Evolutionary conservation across 2,888 invertebrate genomes (phyloP).

Genomic region (Tribolium freemani): DNA sequence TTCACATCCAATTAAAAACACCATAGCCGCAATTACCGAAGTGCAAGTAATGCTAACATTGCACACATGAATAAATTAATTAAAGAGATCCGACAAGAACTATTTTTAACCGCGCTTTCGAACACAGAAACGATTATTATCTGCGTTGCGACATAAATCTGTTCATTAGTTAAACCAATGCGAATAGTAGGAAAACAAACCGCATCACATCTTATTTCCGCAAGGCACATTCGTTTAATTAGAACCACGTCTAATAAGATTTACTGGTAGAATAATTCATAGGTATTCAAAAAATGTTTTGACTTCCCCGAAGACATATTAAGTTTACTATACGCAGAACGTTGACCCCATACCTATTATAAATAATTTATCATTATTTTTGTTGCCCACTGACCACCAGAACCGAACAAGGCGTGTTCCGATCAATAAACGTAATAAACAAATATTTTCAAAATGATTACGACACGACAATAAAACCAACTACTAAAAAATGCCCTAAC

Average conservation of each 20-base stretch:
- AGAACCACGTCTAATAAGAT: slow-evolving; percentile 9
- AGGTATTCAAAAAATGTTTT: slow-evolving; percentile 7
- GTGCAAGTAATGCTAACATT: slow-evolving; percentile 17
- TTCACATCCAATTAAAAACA: slow-evolving; percentile 28
- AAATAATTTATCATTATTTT: slow-evolving; percentile 27
- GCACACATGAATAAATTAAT: slow-evolving; percentile 31
- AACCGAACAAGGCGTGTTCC: slow-evolving; percentile 7
- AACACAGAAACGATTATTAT: slow-evolving; percentile 5
- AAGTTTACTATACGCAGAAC: slow-evolving; percentile 15
- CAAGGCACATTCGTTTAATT: slow-evolving; percentile 8
- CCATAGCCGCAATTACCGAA: slow-evolving; percentile 15
- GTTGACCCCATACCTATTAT: slow-evolving; percentile 28
- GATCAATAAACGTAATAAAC: slow-evolving; percentile 14
- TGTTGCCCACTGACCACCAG: slow-evolving; percentile 22
- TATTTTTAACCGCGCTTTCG: slow-evolving; percentile 21
- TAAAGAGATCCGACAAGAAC: slow-evolving; percentile 14
- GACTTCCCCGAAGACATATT: slow-evolving; percentile 5
- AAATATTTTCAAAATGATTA: not conserved
- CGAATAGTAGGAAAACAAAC: not conserved
- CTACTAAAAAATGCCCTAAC: too few species aligned
- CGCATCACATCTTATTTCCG: slow-evolving; percentile 9
- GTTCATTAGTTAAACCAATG: slow-evolving; percentile 4
- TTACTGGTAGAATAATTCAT: not conserved
- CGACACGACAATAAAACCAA: too few species aligned
- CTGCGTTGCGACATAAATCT: slow-evolving; percentile 12